Evolutionary conservation across 1,140 invertebrate genomes (phyloP).

Genomic region (Apis cerana): DNA sequence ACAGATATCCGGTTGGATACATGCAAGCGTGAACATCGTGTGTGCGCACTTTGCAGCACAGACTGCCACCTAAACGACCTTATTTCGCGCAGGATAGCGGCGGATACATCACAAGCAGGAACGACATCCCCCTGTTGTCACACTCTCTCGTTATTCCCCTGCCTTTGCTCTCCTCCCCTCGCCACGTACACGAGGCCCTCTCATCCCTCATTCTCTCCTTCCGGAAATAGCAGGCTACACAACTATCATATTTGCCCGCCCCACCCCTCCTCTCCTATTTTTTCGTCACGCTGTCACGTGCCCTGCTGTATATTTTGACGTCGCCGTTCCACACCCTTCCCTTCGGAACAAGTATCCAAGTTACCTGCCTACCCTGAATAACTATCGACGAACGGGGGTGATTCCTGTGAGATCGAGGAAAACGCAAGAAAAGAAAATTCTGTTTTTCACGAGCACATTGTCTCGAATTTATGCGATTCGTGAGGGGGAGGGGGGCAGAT

Average conservation of each 20-base stretch:
- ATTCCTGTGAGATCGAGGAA: no score
- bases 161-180: conserved; percentile 6
- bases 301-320: conserved; percentile 69
- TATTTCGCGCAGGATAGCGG: conserved; percentile 45
- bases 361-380: background rate
- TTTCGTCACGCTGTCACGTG: conserved; percentile 68
- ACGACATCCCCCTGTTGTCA: conserved; percentile 52
- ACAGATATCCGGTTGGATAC: no score
- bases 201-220: conserved; percentile 29
- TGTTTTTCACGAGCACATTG: no score
- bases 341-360: conserved; percentile 29
- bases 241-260: conserved; percentile 73
- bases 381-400: conserved; percentile 11
- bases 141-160: conserved; percentile 11
- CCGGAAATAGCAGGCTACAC: conserved; percentile 70
- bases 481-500: no score
- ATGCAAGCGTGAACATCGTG: background rate
- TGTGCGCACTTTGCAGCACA: conserved; percentile 10
- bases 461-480: background rate
- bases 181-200: background rate
- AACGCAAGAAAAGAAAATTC: no score
- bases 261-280: conserved; percentile 57
- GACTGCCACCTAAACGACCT: conserved; percentile 31
- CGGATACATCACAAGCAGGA: conserved; percentile 52
- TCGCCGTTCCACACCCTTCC: conserved; percentile 59